Evolutionary conservation across 2,888 invertebrate species (phyloP).

Genomic region (Orthosia cruda): DNA sequence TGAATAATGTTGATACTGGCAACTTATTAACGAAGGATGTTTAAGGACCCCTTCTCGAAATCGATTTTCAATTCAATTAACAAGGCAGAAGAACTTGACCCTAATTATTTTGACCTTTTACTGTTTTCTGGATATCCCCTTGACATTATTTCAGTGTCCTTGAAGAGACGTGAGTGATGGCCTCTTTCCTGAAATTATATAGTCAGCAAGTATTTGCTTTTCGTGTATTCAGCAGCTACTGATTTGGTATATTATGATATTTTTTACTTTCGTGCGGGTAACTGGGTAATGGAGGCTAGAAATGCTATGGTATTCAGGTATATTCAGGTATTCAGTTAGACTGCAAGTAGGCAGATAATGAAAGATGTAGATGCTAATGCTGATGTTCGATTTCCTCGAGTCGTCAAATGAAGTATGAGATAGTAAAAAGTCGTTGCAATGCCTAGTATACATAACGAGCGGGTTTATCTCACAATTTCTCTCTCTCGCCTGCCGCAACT

Average conservation of each 20-base stretch:
- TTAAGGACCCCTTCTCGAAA: neutral
- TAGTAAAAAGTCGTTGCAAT: too few species aligned
- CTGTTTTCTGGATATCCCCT: neutral
- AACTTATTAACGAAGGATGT: neutral
- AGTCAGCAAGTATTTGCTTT: conserved; percentile 4
- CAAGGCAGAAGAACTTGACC: conserved; percentile 8
- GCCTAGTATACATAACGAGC: too few species aligned
- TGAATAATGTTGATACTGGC: neutral
- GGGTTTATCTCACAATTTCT: too few species aligned
- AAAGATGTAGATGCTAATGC: too few species aligned
- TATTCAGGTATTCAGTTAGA: too few species aligned
- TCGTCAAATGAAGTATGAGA: too few species aligned
- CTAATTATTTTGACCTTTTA: conserved; percentile 22
- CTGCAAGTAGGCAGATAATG: too few species aligned
- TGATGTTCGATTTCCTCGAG: too few species aligned
- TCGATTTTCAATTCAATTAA: conserved; percentile 16
- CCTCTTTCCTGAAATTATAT: neutral
- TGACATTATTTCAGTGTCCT: conserved; percentile 7
- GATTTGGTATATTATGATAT: neutral
- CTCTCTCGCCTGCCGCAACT: too few species aligned
- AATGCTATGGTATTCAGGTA: too few species aligned
- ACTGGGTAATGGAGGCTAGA: too few species aligned
- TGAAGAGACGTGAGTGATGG: neutral
- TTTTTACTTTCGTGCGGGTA: too few species aligned
- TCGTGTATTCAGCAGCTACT: neutral